Conservation (phyloP, 2,888 invertebrate species). For the Euplexia lucipara region DNA sequence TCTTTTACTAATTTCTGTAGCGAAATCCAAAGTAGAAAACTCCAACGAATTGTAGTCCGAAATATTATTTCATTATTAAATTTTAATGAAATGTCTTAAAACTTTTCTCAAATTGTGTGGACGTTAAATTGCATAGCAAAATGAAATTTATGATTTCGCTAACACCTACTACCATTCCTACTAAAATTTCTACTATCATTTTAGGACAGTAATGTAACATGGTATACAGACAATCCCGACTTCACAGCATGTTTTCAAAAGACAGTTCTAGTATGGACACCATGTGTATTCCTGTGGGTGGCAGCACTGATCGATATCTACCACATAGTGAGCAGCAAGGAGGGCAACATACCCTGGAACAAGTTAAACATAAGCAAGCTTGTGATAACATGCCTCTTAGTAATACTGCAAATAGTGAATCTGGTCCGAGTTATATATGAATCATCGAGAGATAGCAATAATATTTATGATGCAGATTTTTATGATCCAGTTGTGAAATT, state of each 20-base stretch:
- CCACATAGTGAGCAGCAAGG: constrained; percentile 94
- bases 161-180: too few species aligned
- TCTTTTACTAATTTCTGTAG: not conserved
- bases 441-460: constrained; percentile 82
- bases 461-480: constrained; percentile 88
- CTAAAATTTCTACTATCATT: constrained; percentile 66
- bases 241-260: constrained; percentile 97
- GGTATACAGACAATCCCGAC: constrained; percentile 95
- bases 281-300: constrained; percentile 95
- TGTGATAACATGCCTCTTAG: constrained; percentile 91
- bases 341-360: constrained; percentile 94
- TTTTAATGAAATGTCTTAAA: too few species aligned
- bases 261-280: constrained; percentile 96
- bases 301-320: constrained; percentile 93
- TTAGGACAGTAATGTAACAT: constrained; percentile 94
- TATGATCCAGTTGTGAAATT: constrained; percentile 91
- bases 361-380: constrained; percentile 93
- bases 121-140: not conserved
- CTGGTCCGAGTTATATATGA: constrained; percentile 91
- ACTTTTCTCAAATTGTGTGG: not conserved
- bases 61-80: too few species aligned
- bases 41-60: too few species aligned
- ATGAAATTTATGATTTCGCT: not conserved
- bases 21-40: not conserved
- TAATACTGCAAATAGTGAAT: constrained; percentile 92